These are phyloP conservation scores for Geothlypis trichas DNA, from an alignment of 2,113 vertebrate species.

Conservation along the genomic window DNA sequence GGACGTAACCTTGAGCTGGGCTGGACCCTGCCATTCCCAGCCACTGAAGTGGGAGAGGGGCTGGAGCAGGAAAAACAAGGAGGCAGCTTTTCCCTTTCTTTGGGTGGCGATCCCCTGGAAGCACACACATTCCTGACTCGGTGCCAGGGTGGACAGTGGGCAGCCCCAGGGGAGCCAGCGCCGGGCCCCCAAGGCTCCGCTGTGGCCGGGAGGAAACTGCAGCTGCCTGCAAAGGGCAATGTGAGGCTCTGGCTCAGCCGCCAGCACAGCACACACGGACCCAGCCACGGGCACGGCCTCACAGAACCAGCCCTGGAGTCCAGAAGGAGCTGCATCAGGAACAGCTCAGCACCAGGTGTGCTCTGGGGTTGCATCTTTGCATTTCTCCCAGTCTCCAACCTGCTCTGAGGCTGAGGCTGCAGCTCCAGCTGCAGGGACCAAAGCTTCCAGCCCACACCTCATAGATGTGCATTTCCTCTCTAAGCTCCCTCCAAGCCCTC, in stretches of 20 bases:
- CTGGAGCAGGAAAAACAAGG: conserved; percentile 29
- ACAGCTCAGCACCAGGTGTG: not conserved
- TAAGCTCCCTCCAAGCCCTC: not conserved
- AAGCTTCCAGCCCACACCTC: not conserved
- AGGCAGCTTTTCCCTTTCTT: conserved; percentile 51
- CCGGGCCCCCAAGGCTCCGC: rapidly evolving
- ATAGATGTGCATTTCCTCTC: rapidly evolving
- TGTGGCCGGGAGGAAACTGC: not conserved
- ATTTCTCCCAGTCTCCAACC: not conserved
- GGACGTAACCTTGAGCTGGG: conserved; percentile 12
- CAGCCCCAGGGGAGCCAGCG: not conserved
- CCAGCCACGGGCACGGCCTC: not conserved
- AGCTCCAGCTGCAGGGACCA: not conserved
- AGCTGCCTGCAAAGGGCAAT: rapidly evolving
- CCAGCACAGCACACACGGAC: not conserved
- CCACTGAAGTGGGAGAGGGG: not conserved
- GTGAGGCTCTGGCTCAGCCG: not conserved
- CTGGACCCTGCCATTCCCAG: conserved; percentile 35
- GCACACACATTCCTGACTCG: not conserved
- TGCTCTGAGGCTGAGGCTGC: not conserved
- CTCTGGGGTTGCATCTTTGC: not conserved
- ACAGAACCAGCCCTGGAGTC: not conserved
- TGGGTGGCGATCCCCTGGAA: not conserved
- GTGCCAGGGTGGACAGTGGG: not conserved
- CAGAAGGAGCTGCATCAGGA: rapidly evolving